Evolutionary conservation across 2,797 vertebrate species (phyloP), one percentile per base, ranked within the genome.

Genomic region (Sebastes kiyomatsui): DNA sequence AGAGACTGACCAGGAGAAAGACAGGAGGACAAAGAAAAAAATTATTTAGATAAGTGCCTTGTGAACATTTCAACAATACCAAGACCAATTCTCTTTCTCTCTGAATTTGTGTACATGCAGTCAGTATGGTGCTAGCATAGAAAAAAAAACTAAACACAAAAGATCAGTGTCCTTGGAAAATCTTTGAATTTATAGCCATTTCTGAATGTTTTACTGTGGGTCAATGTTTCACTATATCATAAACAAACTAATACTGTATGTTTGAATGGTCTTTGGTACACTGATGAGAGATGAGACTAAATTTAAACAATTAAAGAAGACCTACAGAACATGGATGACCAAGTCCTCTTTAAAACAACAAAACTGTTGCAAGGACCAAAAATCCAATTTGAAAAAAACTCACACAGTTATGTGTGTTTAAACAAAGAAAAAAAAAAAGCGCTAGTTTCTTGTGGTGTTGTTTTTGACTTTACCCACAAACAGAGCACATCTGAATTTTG

Each of bases 31-130:
- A 90, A 92, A 91, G 77, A 93, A 79, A 85, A 79, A 84, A 89
- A 87, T 61, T 56, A 91, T 90, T 90, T 71, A 83, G 86, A 95
- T 92, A 98, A 99, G 98, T 99, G 98, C 98, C 98, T 99, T 96
- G 97, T 95, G 96, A 98, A 97, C 96, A 95, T 95, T 97, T 96
- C 95, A 95, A 90, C 95, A 95, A 90, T 81, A 90, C 81, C 92
- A 94, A 94, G 95, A 96, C 95, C 95, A 87, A 94, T 94, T 96
- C 66, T 92, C 94, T 94, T 78, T 91, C 66, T 77, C 71, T 87
- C 79, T 94, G 94, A 96, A 93, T 95, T 95, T 93, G 95, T 97
- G 96, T 96, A 96, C 97, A 97, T 91, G 85, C 87, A 80, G 83
- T 95, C 95, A 83, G 85, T 95, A 95, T 95, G 97, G 97, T 98